Evolutionary conservation across 2,888 invertebrate species (phyloP).

Genomic region (Apodemia duryi): DNA sequence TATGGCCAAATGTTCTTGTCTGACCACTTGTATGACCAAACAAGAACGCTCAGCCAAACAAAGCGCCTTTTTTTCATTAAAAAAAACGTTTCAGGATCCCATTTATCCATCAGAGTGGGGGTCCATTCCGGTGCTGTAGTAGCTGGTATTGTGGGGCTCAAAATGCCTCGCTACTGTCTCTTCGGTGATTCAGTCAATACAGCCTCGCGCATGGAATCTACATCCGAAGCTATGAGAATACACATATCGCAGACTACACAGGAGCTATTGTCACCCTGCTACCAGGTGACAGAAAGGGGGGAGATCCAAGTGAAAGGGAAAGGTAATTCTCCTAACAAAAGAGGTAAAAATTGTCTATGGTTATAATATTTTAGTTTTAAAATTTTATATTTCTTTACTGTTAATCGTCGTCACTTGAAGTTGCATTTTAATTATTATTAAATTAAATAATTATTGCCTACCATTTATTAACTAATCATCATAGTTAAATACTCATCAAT

Average conservation of each 20-base stretch:
- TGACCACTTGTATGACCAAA: too few species aligned
- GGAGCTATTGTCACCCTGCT: conserved; percentile 85
- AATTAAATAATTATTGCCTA: too few species aligned
- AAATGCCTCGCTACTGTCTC: conserved; percentile 93
- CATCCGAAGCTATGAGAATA: conserved; percentile 94
- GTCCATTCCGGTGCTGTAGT: conserved; percentile 95
- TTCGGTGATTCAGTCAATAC: conserved; percentile 96
- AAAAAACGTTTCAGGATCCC: conserved; percentile 78
- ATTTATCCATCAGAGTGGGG: conserved; percentile 90
- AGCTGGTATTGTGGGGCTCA: conserved; percentile 95
- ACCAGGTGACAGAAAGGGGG: conserved; percentile 87
- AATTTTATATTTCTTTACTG: neutral
- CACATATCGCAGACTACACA: conserved; percentile 95
- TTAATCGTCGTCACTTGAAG: neutral
- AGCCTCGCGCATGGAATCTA: conserved; percentile 95
- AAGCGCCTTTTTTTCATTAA: too few species aligned
- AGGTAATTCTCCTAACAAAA: conserved; percentile 70
- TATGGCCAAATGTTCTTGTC: too few species aligned
- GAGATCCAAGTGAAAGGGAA: conserved; percentile 95
- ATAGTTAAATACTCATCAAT: too few species aligned
- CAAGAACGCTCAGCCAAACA: too few species aligned
- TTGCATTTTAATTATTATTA: too few species aligned
- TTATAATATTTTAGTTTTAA: conserved; percentile 5
- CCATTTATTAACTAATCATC: too few species aligned
- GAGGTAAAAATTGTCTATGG: conserved; percentile 20